A percentile compares a stretch with the other conserved stretches of the same genome.
Evolutionary conservation across 2,888 invertebrate species (phyloP).

Genomic region (Sinotaia quadrata): DNA sequence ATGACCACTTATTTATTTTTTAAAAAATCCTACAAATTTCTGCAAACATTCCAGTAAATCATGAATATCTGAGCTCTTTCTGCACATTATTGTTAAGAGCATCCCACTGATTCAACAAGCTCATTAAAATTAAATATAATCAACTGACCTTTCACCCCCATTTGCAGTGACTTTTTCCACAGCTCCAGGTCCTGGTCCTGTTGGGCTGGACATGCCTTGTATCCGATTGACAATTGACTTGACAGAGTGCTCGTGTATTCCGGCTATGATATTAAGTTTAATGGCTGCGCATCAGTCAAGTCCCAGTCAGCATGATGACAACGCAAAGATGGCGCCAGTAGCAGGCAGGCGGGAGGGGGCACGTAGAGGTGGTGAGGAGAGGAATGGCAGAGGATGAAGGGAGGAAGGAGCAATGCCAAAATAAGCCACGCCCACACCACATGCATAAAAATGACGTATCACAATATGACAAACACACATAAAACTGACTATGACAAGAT

Average conservation of each 20-base stretch:
- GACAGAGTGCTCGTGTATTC: slow-evolving; percentile 40
- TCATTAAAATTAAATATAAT: no score
- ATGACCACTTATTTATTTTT: no score
- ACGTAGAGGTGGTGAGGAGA: background rate
- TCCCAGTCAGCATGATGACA: background rate
- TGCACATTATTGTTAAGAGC: no score
- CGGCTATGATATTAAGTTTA: slow-evolving; percentile 43
- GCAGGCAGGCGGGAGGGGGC: background rate
- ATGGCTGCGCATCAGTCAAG: slow-evolving; percentile 29
- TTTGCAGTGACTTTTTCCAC: background rate
- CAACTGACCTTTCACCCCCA: background rate
- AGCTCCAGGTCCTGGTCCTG: slow-evolving; percentile 20
- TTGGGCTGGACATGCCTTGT: slow-evolving; percentile 28
- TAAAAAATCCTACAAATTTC: no score
- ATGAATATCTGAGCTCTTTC: no score
- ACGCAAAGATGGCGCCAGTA: slow-evolving; percentile 16
- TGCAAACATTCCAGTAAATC: no score
- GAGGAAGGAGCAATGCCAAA: slow-evolving; percentile 2
- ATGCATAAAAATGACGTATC: slow-evolving; percentile 5
- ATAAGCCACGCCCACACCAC: slow-evolving; percentile 19
- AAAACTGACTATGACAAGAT: no score
- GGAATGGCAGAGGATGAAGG: slow-evolving; percentile 1
- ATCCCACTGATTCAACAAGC: no score
- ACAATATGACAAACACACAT: no score
- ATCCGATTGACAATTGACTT: slow-evolving; percentile 38